These are phyloP conservation scores for Leptinotarsa tumamoca DNA, from an alignment of 2,888 invertebrate genomes.

Conservation along the genomic window DNA sequence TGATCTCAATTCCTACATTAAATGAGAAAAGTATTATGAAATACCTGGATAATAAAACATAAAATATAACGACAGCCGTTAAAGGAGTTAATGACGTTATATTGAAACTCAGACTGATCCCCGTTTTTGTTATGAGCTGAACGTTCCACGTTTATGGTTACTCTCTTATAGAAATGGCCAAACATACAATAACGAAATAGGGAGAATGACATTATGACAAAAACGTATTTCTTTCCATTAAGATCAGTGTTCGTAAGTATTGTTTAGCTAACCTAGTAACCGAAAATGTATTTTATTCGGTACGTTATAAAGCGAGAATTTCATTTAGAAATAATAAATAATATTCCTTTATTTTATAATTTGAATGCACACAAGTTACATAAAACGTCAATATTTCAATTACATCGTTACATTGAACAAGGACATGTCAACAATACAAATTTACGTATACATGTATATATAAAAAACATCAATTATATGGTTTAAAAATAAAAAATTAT, in stretches of 20 bases:
- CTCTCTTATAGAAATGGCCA: slow-evolving; percentile 14
- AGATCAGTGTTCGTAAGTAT: neutral
- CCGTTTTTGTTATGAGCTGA: slow-evolving; percentile 17
- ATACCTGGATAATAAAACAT: slow-evolving; percentile 20
- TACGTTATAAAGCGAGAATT: too few relatives aligned
- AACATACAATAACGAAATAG: slow-evolving; percentile 17
- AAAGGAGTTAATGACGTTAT: slow-evolving; percentile 30
- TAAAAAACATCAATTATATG: too few relatives aligned
- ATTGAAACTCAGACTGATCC: slow-evolving; percentile 17
- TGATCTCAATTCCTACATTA: slow-evolving; percentile 1
- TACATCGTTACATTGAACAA: too few relatives aligned
- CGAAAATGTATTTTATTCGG: neutral
- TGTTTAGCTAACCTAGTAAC: neutral
- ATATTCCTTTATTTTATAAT: too few relatives aligned
- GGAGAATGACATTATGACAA: slow-evolving; percentile 7
- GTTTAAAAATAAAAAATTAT: too few relatives aligned
- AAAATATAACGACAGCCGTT: slow-evolving; percentile 18
- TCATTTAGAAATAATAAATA: too few relatives aligned
- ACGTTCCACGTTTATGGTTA: slow-evolving; percentile 15
- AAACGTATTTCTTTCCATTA: slow-evolving; percentile 16
- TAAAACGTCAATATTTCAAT: too few relatives aligned
- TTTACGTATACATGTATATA: too few relatives aligned
- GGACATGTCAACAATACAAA: too few relatives aligned
- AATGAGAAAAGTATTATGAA: slow-evolving; percentile 9
- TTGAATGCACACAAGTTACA: too few relatives aligned